A percentile compares a stretch with the other conserved stretches of the same genome.
phyloP scores from a whole-genome alignment of 2,888 invertebrate genomes.

The Lymantria dispar region DNA sequence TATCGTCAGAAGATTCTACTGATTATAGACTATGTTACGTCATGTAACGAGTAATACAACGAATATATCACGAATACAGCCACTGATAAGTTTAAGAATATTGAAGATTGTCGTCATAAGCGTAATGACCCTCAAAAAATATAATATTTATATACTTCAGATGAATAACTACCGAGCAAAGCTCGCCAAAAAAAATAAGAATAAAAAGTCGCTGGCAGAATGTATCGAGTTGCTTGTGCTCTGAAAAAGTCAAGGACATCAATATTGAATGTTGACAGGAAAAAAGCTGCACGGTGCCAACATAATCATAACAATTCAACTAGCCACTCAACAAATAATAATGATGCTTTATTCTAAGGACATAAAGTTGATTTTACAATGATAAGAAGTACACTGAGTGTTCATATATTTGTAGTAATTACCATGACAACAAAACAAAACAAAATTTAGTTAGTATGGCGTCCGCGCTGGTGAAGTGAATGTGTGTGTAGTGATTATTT shows the following conservation, averaged over 20 bases:
- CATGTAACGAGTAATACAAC: no score
- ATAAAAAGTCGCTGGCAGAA: neutral
- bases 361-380: slow-evolving; percentile 21
- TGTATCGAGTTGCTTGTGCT: neutral
- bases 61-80: no score
- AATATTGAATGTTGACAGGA: slow-evolving; percentile 20
- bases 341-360: slow-evolving; percentile 5
- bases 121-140: no score
- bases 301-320: slow-evolving; percentile 5
- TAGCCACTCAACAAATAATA: slow-evolving; percentile 1
- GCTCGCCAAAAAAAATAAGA: neutral
- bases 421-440: slow-evolving; percentile 29
- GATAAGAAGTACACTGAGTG: slow-evolving; percentile 9
- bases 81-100: no score
- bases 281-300: slow-evolving; percentile 20
- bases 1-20: no score
- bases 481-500: slow-evolving; percentile 13
- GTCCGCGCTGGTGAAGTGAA: slow-evolving; percentile 18
- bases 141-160: no score
- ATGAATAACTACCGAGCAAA: neutral
- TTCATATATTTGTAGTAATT: slow-evolving; percentile 18
- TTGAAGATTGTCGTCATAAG: no score
- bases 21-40: no score
- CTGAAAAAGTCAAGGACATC: slow-evolving; percentile 29
- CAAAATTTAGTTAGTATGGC: slow-evolving; percentile 33